phyloP scores from a whole-genome alignment of 2,888 invertebrate species.

The Erpobdella octoculata region DNA sequence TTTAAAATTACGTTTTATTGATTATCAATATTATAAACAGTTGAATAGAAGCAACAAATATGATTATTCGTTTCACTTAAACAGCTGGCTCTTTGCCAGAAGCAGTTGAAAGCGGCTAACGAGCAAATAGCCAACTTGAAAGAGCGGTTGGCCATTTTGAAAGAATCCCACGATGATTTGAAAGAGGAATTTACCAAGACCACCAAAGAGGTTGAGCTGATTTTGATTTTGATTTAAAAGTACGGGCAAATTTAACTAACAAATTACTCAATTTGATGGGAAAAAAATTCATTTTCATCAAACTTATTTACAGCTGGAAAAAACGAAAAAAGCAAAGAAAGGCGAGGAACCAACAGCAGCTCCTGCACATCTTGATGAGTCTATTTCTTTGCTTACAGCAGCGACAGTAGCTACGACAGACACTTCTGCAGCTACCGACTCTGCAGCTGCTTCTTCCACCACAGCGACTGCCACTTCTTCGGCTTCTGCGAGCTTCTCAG shows the following conservation, averaged over 20 bases:
- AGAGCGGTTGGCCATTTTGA: conserved; percentile 42
- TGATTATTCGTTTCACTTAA: no score
- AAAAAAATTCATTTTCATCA: background rate
- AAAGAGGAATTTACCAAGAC: conserved; percentile 33
- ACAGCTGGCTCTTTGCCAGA: conserved; percentile 40
- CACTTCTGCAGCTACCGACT: background rate
- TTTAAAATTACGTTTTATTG: no score
- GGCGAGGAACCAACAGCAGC: background rate
- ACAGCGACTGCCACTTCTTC: background rate
- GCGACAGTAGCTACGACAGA: background rate
- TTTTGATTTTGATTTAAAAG: background rate
- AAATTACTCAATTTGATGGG: background rate
- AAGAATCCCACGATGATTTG: conserved; percentile 36
- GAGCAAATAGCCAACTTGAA: conserved; percentile 46
- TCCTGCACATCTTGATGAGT: background rate
- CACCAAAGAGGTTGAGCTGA: conserved; percentile 32
- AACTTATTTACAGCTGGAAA: background rate
- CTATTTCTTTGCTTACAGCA: background rate
- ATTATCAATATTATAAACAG: background rate
- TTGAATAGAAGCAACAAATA: no score
- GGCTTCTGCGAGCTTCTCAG: background rate
- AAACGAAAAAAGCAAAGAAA: conserved; percentile 6
- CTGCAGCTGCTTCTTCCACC: background rate
- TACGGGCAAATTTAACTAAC: background rate
- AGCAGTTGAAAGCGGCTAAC: conserved; percentile 45